Conservation (phyloP, 2,113 vertebrate species). For the Hippocampus barbouri region DNA sequence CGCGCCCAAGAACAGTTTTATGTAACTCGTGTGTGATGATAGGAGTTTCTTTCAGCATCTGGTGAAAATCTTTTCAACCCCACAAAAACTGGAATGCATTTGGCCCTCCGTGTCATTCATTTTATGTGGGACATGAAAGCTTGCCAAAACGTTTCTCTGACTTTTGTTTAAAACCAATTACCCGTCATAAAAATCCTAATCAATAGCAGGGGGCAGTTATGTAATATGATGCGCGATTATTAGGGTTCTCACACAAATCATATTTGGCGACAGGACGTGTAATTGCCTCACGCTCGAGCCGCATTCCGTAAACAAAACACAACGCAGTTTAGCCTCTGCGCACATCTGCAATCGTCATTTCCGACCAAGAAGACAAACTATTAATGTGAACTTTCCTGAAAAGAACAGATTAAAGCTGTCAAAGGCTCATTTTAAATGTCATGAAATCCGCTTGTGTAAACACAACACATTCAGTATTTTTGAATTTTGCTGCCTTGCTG, state of each 20-base stretch:
- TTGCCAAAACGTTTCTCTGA: not conserved
- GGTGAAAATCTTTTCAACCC: not conserved
- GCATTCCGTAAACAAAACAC: too few relatives aligned
- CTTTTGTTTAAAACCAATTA: not conserved
- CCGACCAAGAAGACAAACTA: too few relatives aligned
- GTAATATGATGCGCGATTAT: not conserved
- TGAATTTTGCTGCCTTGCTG: too few relatives aligned
- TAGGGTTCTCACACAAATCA: not conserved
- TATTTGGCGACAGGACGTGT: not conserved
- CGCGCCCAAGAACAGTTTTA: conserved; percentile 1
- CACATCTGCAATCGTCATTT: not conserved
- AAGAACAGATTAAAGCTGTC: not conserved
- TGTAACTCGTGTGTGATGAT: conserved; percentile 3
- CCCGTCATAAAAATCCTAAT: not conserved
- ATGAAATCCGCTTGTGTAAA: too few relatives aligned
- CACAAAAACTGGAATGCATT: not conserved
- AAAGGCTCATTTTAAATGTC: too few relatives aligned
- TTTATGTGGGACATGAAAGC: not conserved
- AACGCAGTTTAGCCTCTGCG: too few relatives aligned
- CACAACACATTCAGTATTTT: too few relatives aligned
- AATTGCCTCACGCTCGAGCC: too few relatives aligned
- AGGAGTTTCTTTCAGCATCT: not conserved
- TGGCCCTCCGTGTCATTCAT: not conserved
- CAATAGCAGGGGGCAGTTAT: not conserved
- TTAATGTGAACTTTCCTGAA: not conserved